Evolutionary conservation across 2,113 vertebrate species (phyloP), one percentile per base, ranked within the genome.

Genomic region (Chaetops frenatus): DNA sequence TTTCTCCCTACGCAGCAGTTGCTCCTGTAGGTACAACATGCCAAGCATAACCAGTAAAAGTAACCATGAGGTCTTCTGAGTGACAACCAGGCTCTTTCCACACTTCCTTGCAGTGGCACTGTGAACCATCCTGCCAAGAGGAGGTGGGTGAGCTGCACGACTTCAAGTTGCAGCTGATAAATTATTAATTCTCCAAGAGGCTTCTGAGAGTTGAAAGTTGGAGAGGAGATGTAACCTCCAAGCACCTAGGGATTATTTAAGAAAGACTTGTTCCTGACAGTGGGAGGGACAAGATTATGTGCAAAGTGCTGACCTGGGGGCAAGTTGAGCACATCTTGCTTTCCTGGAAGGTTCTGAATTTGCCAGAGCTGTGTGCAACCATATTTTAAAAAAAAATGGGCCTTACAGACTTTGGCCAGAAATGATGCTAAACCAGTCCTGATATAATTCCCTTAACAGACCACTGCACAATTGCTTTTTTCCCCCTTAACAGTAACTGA

Each of bases 141-240:
- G 47, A 91, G 57, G 70, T 54, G 29, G 35, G 71, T 58, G 25
- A 74, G 28, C n/a, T 0, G 0, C 44, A 70, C 0, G 1, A 74
- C 27, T 94, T 70, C 15, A 45, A 66, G 74, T n/a, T 81, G 56
- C 24, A 64, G 48, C 7, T 73, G 50, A 1, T 77, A n/a, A 87
- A 81, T 58, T 83, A 56, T 81, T 87, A 54, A 58, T 84, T 74
- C 22, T 58, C 38, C n/a, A 70, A 50, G 23, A 81, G 31, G 17
- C 31, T 90, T 78, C 73, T 58, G 36, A 60, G 69, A 78, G 29
- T 29, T 65, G 36, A 54, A 87, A 78, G 36, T 2, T 93, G 65
- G 35, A 81, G 40, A 42, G 40, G 8, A 79, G 33, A n/a, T 24
- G 21, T 44, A 85, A 85, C 48, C 17, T 79, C 31, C 51, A 64